Percentiles rank a stretch among this genome's conserved stretches.
Evolutionary conservation across 2,888 invertebrate genomes (phyloP).

Genomic region (Cenopis cana): DNA sequence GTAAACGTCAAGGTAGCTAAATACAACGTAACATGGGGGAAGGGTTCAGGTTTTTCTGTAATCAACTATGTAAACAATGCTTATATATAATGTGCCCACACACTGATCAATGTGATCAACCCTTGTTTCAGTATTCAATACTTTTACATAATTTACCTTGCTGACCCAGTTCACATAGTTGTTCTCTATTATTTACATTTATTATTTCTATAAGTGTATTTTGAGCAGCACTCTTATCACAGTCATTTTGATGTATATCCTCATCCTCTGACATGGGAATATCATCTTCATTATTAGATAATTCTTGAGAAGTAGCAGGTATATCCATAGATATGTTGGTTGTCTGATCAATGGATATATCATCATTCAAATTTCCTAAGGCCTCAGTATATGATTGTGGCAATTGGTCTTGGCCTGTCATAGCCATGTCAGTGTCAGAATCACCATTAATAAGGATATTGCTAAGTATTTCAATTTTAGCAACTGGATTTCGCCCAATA

Average conservation of each 20-base stretch:
- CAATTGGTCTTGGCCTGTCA: neutral
- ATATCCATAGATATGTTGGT: neutral
- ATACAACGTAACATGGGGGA: no score
- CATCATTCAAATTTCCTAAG: slow-evolving; percentile 7
- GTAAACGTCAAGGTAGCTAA: no score
- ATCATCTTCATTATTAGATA: neutral
- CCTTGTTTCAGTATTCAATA: no score
- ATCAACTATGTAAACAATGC: no score
- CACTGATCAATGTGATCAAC: neutral
- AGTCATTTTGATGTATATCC: neutral
- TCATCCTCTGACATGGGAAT: slow-evolving; percentile 9
- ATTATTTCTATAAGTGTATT: neutral
- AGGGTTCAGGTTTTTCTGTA: no score
- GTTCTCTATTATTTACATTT: neutral
- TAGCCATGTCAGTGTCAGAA: neutral
- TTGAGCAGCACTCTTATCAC: neutral
- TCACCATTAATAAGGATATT: neutral
- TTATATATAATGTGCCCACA: neutral
- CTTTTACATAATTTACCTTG: neutral
- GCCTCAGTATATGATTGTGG: slow-evolving; percentile 17
- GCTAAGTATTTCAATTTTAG: slow-evolving; percentile 26
- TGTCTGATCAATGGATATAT: neutral
- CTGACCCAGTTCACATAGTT: neutral
- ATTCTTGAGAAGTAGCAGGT: neutral
- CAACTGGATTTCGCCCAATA: slow-evolving; percentile 16